Evolutionary conservation across 2,797 vertebrate species (phyloP).

Genomic region (Chromis chromis): DNA sequence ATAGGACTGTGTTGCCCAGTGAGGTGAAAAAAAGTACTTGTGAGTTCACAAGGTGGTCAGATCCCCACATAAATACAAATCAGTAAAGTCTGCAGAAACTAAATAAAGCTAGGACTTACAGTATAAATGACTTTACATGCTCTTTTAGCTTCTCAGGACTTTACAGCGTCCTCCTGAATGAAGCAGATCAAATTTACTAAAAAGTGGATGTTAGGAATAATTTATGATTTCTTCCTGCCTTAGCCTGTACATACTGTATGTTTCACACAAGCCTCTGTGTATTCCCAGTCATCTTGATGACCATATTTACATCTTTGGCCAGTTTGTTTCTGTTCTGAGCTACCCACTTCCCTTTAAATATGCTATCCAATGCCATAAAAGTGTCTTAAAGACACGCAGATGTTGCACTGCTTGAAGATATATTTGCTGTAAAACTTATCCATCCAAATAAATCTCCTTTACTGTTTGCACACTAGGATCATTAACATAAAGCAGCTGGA

Average conservation of each 20-base stretch:
- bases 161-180: neutral
- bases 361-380: constrained; percentile 4
- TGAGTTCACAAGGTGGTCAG: constrained; percentile 20
- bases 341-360: constrained; percentile 4
- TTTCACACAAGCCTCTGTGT: constrained; percentile 11
- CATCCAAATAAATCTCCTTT: neutral
- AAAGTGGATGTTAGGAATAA: neutral
- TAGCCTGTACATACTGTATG: neutral
- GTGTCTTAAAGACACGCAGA: neutral
- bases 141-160: neutral
- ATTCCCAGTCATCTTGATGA: constrained; percentile 13
- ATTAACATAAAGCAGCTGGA: too few species aligned
- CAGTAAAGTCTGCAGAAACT: neutral
- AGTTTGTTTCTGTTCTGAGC: constrained; percentile 15
- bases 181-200: neutral
- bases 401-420: neutral
- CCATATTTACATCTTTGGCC: constrained; percentile 21
- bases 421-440: neutral
- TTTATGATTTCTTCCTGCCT: neutral
- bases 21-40: neutral
- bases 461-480: neutral
- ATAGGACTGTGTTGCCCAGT: constrained; percentile 12
- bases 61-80: constrained; percentile 11
- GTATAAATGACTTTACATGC: neutral
- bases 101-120: neutral